Base-by-base conservation (phyloP, 2,797 vertebrate genomes). In the Trachurus trachurus region DNA sequence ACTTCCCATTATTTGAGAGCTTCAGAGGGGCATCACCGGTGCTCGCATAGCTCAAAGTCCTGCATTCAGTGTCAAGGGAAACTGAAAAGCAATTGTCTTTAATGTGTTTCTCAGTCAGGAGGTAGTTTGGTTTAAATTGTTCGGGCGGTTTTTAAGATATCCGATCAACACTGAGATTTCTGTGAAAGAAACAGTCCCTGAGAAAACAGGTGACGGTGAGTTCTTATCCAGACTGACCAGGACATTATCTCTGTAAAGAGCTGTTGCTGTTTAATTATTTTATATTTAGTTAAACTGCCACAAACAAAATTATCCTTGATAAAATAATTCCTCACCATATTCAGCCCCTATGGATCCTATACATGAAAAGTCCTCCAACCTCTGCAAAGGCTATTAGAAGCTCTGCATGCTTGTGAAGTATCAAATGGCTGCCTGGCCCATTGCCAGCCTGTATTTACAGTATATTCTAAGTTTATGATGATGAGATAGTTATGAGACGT, bases 401-500 rank as follows among this genome's bases (percentile, higher is more conserved):
- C 60, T 59, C 76, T 65, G 58, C 42, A 56, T 71, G 87, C 65
- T 76, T 65, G 21, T 78, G 66, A 39, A 63, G 52, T 82, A 71
- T 83, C 62, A 80, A 79, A 71, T 81, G 73, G 53, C 80, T 70
- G 26, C 57, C 50, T 80, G 83, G 83, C 71, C 68, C 26, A 37
- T 82, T 82, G 80, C 79, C 83, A 82, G 74, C 72, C 72, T 71
- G 34, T 89, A 79, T 87, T 87, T 93, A 80, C 68, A 85, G 63
- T 71, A 72, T 68, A 69, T 85, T 85, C 71, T 82, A 53, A 60
- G 82, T 86, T 86, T 74, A 82, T 78, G 61, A 52, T 70, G 78
- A 86, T 84, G 60, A 78, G 69, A 63, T 79, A 66, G 69, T 61
- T 74, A 81, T 80, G 79, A 71, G 77, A 72, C 9, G 13, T 81